Conservation (phyloP, 2,113 vertebrate species). For the Cathartes aura region DNA sequence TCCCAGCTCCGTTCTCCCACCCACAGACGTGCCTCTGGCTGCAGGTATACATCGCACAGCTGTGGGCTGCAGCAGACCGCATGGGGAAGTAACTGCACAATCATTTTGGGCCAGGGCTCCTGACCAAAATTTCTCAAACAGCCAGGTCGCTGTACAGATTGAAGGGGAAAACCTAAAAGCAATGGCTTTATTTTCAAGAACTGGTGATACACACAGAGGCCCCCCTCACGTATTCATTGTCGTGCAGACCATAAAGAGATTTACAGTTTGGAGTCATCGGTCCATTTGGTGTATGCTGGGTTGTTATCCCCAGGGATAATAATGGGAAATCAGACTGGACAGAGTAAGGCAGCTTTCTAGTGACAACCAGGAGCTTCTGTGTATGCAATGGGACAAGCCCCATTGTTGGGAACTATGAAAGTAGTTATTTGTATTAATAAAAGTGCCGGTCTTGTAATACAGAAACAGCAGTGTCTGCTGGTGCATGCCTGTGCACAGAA, state of each 20-base stretch:
- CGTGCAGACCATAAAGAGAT: neutral
- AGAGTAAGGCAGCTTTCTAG: neutral
- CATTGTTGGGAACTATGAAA: neutral
- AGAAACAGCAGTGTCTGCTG: neutral
- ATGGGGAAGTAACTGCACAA: neutral
- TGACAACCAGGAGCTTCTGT: neutral
- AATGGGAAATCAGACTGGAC: neutral
- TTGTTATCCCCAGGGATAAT: neutral
- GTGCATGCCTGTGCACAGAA: neutral
- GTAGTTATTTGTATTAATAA: neutral
- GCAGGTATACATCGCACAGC: neutral
- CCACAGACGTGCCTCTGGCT: neutral
- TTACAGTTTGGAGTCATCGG: fast-evolving
- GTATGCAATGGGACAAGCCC: neutral
- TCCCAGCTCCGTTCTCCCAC: neutral
- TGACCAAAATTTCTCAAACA: neutral
- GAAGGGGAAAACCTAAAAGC: neutral
- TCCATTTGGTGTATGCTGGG: neutral
- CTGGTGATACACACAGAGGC: neutral
- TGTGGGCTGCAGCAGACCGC: neutral
- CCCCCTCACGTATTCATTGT: neutral
- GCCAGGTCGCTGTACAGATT: too few relatives aligned
- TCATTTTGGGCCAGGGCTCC: too few relatives aligned
- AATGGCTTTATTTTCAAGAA: neutral
- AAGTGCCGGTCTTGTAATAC: neutral